Evolutionary conservation across 2,797 vertebrate species (phyloP).

Genomic region (Philypnodon macrostomus): DNA sequence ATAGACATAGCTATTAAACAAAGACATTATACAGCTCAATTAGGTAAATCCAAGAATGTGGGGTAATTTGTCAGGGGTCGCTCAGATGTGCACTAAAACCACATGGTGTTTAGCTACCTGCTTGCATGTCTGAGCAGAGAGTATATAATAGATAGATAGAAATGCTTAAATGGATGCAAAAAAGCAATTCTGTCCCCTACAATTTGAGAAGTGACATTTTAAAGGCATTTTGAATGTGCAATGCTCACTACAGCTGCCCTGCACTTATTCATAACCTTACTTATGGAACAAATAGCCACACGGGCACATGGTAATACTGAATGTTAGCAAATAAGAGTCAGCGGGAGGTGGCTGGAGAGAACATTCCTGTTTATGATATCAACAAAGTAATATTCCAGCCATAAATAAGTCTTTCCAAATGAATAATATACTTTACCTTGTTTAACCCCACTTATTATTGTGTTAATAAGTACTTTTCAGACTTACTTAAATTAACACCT

Average conservation of each 20-base stretch:
- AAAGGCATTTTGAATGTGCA: slow-evolving; percentile 5
- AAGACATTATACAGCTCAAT: slow-evolving; percentile 43
- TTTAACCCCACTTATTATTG: no score
- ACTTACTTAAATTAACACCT: no score
- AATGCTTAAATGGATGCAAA: not conserved
- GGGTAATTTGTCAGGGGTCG: slow-evolving; percentile 7
- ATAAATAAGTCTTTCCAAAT: no score
- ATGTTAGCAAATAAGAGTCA: not conserved
- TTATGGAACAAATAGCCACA: not conserved
- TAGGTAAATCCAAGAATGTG: slow-evolving; percentile 19
- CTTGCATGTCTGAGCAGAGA: not conserved
- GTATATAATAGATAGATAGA: not conserved
- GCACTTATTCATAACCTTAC: slow-evolving; percentile 1
- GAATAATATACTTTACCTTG: no score
- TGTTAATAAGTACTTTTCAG: no score
- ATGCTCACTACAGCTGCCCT: slow-evolving; percentile 1
- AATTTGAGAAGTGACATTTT: slow-evolving; percentile 5
- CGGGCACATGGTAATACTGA: not conserved
- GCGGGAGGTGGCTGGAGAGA: not conserved
- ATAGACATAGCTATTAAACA: slow-evolving; percentile 47
- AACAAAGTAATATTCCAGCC: no score
- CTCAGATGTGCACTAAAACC: not conserved
- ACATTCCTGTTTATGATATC: no score
- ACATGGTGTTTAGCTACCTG: not conserved
- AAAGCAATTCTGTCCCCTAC: not conserved